A percentile compares a stretch with the other conserved stretches of the same genome.
Conservation (phyloP, 2,113 vertebrate genomes). For the Trachemys scripta region DNA sequence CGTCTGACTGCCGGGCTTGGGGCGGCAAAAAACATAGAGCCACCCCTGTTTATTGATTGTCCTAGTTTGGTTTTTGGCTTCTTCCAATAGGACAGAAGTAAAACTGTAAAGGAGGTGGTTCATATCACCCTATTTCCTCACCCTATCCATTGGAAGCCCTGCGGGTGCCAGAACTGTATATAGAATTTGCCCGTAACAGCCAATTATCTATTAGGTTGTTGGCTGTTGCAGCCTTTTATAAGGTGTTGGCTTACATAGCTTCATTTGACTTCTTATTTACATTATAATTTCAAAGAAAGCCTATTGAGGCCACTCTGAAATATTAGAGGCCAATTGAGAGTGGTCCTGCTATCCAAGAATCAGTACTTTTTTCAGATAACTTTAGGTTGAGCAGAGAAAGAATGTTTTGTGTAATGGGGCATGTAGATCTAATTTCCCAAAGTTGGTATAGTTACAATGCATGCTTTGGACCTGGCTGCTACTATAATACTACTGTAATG, state of each 20-base stretch:
- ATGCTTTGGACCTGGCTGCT: background rate
- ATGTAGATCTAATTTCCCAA: background rate
- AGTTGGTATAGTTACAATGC: no score
- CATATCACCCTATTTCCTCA: accelerated
- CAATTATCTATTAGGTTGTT: background rate
- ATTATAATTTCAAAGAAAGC: background rate
- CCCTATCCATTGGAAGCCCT: background rate
- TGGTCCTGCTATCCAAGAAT: background rate
- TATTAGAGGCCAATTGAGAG: background rate
- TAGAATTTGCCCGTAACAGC: background rate
- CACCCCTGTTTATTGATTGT: background rate
- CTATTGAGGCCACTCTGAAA: background rate
- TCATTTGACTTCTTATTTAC: background rate
- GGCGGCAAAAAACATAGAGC: no score
- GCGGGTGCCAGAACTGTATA: background rate
- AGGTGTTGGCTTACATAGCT: background rate
- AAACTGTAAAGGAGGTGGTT: background rate
- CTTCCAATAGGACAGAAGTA: background rate
- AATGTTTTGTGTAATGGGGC: background rate
- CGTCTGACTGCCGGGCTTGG: no score
- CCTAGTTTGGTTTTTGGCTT: background rate
- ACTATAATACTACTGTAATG: background rate
- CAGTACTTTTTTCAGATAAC: background rate
- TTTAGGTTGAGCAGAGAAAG: background rate
- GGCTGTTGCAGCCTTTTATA: background rate